A percentile compares a stretch with the other conserved stretches of the same genome.
Conservation (phyloP, 2,888 invertebrate genomes). For the Automeris io region DNA sequence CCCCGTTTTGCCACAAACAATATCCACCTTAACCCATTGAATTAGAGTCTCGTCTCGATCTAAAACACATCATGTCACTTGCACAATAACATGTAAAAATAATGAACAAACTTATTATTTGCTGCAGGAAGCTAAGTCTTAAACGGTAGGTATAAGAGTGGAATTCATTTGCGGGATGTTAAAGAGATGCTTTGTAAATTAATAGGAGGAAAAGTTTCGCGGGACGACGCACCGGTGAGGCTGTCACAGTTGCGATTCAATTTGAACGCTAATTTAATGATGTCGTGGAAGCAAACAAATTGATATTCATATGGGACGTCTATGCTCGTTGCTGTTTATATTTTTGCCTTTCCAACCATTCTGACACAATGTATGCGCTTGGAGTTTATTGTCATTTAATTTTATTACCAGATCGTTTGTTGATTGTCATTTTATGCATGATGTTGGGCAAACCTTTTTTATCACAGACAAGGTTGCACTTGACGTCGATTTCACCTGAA, state of each 20-base stretch:
- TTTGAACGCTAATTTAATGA: slow-evolving; percentile 77
- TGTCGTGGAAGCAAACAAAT: slow-evolving; percentile 70
- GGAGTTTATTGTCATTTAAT: no score
- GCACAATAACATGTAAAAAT: slow-evolving; percentile 77
- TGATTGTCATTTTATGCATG: no score
- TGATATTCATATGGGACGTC: slow-evolving; percentile 76
- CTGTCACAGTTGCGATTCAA: slow-evolving; percentile 77
- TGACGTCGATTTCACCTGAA: no score
- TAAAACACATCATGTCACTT: slow-evolving; percentile 52
- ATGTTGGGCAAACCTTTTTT: no score
- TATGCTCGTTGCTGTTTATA: slow-evolving; percentile 55
- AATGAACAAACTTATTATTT: slow-evolving; percentile 69
- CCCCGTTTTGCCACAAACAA: slow-evolving; percentile 44
- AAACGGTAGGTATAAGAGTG: slow-evolving; percentile 31
- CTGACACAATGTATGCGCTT: slow-evolving; percentile 8
- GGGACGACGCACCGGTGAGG: slow-evolving; percentile 69
- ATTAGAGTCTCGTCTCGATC: slow-evolving; percentile 50
- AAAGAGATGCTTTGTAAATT: slow-evolving; percentile 72
- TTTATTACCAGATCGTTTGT: no score
- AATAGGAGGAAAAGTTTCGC: slow-evolving; percentile 76
- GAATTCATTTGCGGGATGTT: slow-evolving; percentile 35
- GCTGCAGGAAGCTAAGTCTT: slow-evolving; percentile 50
- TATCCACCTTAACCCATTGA: slow-evolving; percentile 43
- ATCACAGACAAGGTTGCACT: no score
- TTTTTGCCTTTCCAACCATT: slow-evolving; percentile 33